These are phyloP conservation scores for Agrilus cyanescens DNA, from an alignment of 2,888 invertebrate genomes.

Conservation along the genomic window DNA sequence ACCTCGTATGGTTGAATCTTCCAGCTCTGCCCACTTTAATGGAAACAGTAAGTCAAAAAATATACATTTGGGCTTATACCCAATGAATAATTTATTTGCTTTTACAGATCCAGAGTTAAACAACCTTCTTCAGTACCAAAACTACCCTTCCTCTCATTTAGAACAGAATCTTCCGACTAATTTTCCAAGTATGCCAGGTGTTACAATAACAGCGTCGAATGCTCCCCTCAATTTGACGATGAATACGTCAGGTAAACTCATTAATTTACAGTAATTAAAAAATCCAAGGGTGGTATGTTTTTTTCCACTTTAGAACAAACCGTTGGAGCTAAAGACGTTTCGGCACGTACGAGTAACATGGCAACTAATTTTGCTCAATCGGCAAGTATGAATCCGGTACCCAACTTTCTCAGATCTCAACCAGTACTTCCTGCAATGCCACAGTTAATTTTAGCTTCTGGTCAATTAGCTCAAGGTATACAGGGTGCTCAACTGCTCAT, in stretches of 20 bases:
- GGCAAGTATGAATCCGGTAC: slow-evolving; percentile 43
- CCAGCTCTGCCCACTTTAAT: slow-evolving; percentile 48
- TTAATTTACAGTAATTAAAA: no score
- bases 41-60: slow-evolving; percentile 46
- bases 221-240: slow-evolving; percentile 76
- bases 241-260: slow-evolving; percentile 33
- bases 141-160: slow-evolving; percentile 57
- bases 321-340: slow-evolving; percentile 12
- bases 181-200: slow-evolving; percentile 45
- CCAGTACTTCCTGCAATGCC: slow-evolving; percentile 64
- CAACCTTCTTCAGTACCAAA: slow-evolving; percentile 66
- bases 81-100: slow-evolving; percentile 8
- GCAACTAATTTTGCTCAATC: slow-evolving; percentile 25
- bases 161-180: slow-evolving; percentile 49
- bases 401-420: slow-evolving; percentile 43
- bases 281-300: no score
- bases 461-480: slow-evolving; percentile 84
- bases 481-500: slow-evolving; percentile 90
- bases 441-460: slow-evolving; percentile 82
- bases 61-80: no score
- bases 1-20: slow-evolving; percentile 31
- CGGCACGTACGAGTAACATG: slow-evolving; percentile 15
- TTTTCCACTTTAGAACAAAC: slow-evolving; percentile 1
- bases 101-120: slow-evolving; percentile 60
- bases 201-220: slow-evolving; percentile 51